Evolutionary conservation across 2,888 invertebrate genomes (phyloP).

Genomic region (Flexamia atlantica): DNA sequence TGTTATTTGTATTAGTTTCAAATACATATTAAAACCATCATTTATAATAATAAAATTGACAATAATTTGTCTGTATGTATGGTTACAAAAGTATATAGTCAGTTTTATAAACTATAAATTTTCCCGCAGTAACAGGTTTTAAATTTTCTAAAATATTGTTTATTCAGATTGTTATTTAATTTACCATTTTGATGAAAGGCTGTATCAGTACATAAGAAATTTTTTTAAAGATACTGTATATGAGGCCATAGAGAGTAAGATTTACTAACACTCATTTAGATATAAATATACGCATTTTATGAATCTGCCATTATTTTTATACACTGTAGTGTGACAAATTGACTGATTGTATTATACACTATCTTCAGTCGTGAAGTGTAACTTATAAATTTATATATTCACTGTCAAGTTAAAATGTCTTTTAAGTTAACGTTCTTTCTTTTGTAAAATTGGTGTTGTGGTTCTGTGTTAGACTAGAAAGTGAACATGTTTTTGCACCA

Average conservation of each 20-base stretch:
- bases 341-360: slow-evolving; percentile 49
- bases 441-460: slow-evolving; percentile 61
- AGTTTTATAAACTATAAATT: background rate
- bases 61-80: slow-evolving; percentile 3
- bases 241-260: slow-evolving; percentile 1
- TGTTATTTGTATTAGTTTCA: background rate
- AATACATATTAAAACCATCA: background rate
- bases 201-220: background rate
- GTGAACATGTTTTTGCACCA: slow-evolving; percentile 58
- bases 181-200: background rate
- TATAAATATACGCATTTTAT: slow-evolving; percentile 22
- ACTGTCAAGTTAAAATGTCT: slow-evolving; percentile 22
- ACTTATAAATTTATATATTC: background rate
- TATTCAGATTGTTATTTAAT: too few species aligned
- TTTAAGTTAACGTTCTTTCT: slow-evolving; percentile 28
- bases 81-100: background rate
- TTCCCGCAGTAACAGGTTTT: background rate
- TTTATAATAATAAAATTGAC: slow-evolving; percentile 12
- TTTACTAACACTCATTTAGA: slow-evolving; percentile 12
- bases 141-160: background rate
- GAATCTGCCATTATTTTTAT: slow-evolving; percentile 46
- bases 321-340: slow-evolving; percentile 20
- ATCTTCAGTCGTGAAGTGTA: slow-evolving; percentile 31
- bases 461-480: slow-evolving; percentile 57
- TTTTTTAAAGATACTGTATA: slow-evolving; percentile 12